Evolutionary conservation across 2,113 vertebrate genomes (phyloP).

Genomic region (Brachypteracias leptosomus): DNA sequence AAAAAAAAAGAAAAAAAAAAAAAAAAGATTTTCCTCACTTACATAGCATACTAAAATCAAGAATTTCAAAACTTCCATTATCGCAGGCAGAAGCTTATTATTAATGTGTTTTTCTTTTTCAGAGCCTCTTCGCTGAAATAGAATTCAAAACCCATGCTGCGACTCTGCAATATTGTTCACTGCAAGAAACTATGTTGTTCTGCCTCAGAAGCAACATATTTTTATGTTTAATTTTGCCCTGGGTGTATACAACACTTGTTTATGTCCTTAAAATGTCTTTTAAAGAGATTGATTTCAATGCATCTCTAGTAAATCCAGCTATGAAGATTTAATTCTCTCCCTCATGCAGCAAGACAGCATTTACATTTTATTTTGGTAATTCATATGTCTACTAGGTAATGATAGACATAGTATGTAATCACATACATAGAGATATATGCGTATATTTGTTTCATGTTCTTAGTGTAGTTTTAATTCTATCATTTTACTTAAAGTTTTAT

Average conservation of each 20-base stretch:
- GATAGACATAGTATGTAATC: slow-evolving; percentile 36
- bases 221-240: slow-evolving; percentile 76
- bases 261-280: slow-evolving; percentile 75
- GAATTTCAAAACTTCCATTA: slow-evolving; percentile 54
- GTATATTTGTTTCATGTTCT: slow-evolving; percentile 21
- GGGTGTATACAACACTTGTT: slow-evolving; percentile 70
- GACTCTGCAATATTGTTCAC: slow-evolving; percentile 70
- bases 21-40: background rate
- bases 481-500: slow-evolving; percentile 61
- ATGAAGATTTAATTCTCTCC: slow-evolving; percentile 59
- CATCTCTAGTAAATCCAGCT: slow-evolving; percentile 65
- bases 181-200: slow-evolving; percentile 71
- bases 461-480: slow-evolving; percentile 59
- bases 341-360: slow-evolving; percentile 33
- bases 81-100: slow-evolving; percentile 61
- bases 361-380: slow-evolving; percentile 43
- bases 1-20: background rate
- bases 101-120: slow-evolving; percentile 67
- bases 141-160: slow-evolving; percentile 71
- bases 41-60: background rate
- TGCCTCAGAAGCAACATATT: slow-evolving; percentile 72
- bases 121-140: slow-evolving; percentile 50
- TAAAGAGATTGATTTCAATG: slow-evolving; percentile 74
- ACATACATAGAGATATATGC: background rate
- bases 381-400: slow-evolving; percentile 8